Evolutionary conservation across 2,888 invertebrate genomes (phyloP), one percentile per base, ranked within the genome.

Genomic region (Hetaerina titia): DNA sequence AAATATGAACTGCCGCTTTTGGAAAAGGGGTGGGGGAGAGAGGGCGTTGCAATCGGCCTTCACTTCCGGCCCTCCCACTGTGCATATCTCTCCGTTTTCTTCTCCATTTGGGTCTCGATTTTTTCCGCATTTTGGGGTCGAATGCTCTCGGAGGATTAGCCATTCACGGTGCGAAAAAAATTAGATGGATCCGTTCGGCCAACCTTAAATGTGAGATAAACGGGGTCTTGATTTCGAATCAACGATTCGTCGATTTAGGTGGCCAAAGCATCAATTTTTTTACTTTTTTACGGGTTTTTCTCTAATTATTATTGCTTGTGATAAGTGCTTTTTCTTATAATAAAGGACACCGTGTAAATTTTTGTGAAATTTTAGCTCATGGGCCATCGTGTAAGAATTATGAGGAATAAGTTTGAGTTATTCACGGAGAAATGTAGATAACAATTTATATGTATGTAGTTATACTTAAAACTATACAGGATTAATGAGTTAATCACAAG

Each of bases 1-100:
- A 92, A 69, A 57, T 92, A 92, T 92, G 92, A 92, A 92, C 92
- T 92, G 64, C 64, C 90, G 81, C 81, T 92, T 92, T 92, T 69
- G 64, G 92, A 45, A 45, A 45, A 45, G 45, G 45, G 45, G 45
- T 45, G 45, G 45, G 45, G 45, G 45, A 6, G 90, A 17, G 60
- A 90, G 92, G 92, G 69, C 92, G 69, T 57, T 92, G 92, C 92
- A 92, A 92, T 92, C 92, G 92, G 69, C 69, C 69, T 69, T 92
- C 56, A 31, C 92, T 92, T 92, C 92, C 92, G 92, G 56, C 69
- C 74, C 25, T 90, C 63, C 19, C 31, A 63, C 64, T 69, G 56
- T 57, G 69, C 5, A 69, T 56, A 9, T 19, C 56, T 19, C 22
- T 92, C 45, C 69, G 69, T 92, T 56, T 92, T 92, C 69, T 69